These are phyloP conservation scores for Selenia dentaria DNA, from an alignment of 2,888 invertebrate species.

Conservation along the genomic window DNA sequence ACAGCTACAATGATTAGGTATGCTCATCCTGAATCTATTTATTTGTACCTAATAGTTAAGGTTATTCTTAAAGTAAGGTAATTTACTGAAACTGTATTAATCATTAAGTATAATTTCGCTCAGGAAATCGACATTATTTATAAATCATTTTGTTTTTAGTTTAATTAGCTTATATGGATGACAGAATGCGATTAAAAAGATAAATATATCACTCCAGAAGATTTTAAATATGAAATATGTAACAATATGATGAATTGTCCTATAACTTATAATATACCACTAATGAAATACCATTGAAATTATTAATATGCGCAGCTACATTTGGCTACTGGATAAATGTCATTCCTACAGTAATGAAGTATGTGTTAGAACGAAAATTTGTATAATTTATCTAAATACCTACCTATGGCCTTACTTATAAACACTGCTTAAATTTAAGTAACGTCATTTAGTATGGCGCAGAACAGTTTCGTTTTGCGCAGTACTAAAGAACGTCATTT, in stretches of 20 bases:
- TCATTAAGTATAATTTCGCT: not conserved
- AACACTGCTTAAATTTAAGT: too few relatives aligned
- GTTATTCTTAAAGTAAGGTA: not conserved
- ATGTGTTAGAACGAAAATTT: too few relatives aligned
- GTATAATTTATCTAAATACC: too few relatives aligned
- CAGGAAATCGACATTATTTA: not conserved
- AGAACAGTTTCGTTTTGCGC: too few relatives aligned
- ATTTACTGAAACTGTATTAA: not conserved
- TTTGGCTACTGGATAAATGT: too few relatives aligned
- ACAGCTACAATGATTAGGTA: not conserved
- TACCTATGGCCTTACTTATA: too few relatives aligned
- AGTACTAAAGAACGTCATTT: too few relatives aligned
- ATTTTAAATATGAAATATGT: not conserved
- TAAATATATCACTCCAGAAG: not conserved
- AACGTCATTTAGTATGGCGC: too few relatives aligned
- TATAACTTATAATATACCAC: not conserved
- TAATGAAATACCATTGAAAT: not conserved
- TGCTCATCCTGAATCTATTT: conserved; percentile 12
- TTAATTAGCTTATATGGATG: not conserved
- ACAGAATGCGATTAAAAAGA: too few relatives aligned
- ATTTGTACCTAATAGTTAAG: conserved; percentile 21
- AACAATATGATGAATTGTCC: not conserved
- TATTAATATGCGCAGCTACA: too few relatives aligned
- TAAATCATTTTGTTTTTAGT: not conserved
- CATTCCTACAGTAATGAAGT: too few relatives aligned